Conservation (phyloP, 2,113 vertebrate species). For the Chauna torquata region DNA sequence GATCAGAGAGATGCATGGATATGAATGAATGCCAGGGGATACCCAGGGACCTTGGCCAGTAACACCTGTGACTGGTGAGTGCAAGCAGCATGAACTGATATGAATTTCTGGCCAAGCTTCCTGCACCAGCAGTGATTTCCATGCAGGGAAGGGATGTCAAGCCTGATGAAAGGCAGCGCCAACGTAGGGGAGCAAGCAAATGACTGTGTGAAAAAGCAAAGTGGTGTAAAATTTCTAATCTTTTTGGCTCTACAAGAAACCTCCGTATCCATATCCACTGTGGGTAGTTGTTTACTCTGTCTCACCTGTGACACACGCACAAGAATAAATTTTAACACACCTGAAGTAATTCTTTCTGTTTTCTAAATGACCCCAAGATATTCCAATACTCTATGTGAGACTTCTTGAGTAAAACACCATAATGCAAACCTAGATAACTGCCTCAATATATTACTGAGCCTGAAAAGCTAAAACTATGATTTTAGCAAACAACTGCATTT, state of each 20-base stretch:
- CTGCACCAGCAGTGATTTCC: neutral
- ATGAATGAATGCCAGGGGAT: neutral
- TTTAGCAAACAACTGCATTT: neutral
- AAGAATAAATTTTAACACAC: neutral
- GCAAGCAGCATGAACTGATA: rapidly evolving
- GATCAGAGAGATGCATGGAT: neutral
- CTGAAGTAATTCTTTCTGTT: neutral
- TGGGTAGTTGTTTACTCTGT: neutral
- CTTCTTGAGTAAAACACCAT: neutral
- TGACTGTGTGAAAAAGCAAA: neutral
- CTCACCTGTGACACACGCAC: neutral
- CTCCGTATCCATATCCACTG: neutral
- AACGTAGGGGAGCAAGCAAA: neutral
- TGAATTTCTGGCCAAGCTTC: neutral
- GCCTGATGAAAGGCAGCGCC: neutral
- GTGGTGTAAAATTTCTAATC: neutral
- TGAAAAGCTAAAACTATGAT: neutral
- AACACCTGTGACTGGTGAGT: neutral
- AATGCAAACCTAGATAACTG: neutral
- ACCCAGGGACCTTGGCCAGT: neutral
- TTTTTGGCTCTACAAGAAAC: neutral
- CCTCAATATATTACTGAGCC: neutral
- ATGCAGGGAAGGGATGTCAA: rapidly evolving
- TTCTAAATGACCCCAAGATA: neutral
- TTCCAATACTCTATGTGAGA: neutral